Percentiles rank a stretch among this genome's conserved stretches.
These are phyloP conservation scores for Rhegmatorhina hoffmannsi DNA, from an alignment of 2,113 vertebrate genomes.

Conservation along the genomic window DNA sequence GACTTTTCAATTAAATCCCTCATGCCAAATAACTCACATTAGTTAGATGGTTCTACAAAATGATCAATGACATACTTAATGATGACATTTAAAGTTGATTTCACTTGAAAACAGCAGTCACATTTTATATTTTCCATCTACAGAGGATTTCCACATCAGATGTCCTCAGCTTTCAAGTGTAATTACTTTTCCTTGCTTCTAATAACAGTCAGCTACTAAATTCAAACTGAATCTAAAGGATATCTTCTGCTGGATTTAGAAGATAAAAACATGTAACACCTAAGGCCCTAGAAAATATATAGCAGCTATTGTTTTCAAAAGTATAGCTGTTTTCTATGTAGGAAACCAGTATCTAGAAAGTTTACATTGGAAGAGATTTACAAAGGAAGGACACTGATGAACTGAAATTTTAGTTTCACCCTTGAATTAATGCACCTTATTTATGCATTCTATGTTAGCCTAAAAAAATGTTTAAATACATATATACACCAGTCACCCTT, in stretches of 20 bases:
- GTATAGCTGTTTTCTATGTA: background rate
- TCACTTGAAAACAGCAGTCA: conserved; percentile 11
- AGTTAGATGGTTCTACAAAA: background rate
- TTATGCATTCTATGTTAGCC: background rate
- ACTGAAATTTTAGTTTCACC: background rate
- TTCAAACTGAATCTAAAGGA: background rate
- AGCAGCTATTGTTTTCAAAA: background rate
- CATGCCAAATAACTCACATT: background rate
- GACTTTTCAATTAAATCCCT: background rate
- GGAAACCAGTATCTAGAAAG: background rate
- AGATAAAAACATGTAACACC: background rate
- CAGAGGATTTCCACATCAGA: background rate
- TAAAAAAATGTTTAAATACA: background rate
- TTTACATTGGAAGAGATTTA: background rate
- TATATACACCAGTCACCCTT: background rate
- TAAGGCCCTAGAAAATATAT: background rate
- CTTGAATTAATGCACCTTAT: background rate
- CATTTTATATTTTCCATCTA: background rate
- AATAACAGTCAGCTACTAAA: background rate
- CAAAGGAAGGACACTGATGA: background rate
- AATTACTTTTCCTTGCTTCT: background rate
- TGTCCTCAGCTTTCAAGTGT: background rate
- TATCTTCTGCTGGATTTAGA: background rate
- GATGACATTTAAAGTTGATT: conserved; percentile 1
- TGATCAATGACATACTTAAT: background rate